Base-by-base conservation (phyloP, 2,797 vertebrate species). In the Acestrorhynchus altus region DNA sequence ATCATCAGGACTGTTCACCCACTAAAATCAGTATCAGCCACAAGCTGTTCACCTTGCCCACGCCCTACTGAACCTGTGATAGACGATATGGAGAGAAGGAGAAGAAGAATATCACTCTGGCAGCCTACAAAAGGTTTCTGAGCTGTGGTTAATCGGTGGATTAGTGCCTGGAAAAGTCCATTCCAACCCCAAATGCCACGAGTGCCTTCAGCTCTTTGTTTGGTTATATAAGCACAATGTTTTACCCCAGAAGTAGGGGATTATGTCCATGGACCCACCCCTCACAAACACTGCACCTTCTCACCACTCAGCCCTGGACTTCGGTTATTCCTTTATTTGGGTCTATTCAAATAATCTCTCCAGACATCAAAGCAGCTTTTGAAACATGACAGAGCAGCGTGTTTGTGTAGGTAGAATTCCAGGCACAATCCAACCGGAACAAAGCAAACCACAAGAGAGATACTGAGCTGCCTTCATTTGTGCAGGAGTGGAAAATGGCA, bases 161-260 rank as follows among this genome's bases (percentile, higher is more conserved):
- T 93, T 93, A 90, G 84, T 81, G 83, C 85, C 89, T 90, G 88
- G 86, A 91, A 92, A 91, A 88, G 88, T 89, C 88, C 82, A 88
- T 87, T 87, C 83, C 82, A 81, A 76, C 87, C 87, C 77, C 79
- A 77, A 85, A 90, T 86, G 84, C 83, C 82, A 76, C 63, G 77
- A 74, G 80, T 80, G 84, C 68, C 83, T 81, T 49, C 83, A 86
- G 82, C 69, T 89, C 82, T 77, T 79, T 85, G 84, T 86, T 84
- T 81, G 78, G 71, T 90, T 91, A 86, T 89, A 86, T 84, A 90
- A 90, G 57, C 4, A 83, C 83, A 86, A 87, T 86, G 86, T 83
- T 76, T 90, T 87, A 78, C 86, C 74, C 81, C 80, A 8, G 24
- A 83, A 83, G 77, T 78, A 74, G 83, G 75, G 84, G 84, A 90